Conservation (phyloP, 2,797 vertebrate species). For the Catharus ustulatus region DNA sequence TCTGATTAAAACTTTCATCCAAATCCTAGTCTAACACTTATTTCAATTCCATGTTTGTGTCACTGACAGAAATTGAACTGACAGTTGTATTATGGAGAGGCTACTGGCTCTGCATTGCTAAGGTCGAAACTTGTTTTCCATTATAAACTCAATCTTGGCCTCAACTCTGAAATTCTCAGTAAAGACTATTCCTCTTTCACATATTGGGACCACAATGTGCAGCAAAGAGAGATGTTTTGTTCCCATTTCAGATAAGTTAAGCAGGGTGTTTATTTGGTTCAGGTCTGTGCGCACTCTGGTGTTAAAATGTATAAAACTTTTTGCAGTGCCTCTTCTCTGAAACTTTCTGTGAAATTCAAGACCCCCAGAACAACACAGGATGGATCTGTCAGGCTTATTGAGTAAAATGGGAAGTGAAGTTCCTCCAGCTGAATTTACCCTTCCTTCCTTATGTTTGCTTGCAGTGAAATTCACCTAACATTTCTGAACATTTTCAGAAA, state of each 20-base stretch:
- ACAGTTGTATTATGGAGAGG: conserved; percentile 71
- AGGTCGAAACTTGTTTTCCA: conserved; percentile 48
- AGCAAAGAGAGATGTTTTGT: neutral
- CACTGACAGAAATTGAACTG: conserved; percentile 74
- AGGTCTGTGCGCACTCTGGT: neutral
- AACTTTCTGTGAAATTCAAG: neutral
- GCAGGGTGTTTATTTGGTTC: neutral
- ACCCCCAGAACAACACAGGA: neutral
- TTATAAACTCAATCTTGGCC: conserved; percentile 52
- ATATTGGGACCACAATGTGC: neutral
- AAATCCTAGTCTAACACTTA: conserved; percentile 67
- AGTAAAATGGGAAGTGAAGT: neutral
- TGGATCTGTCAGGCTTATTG: neutral
- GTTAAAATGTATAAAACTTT: neutral
- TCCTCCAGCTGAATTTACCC: neutral
- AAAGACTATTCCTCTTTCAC: conserved; percentile 38
- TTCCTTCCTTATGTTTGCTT: neutral
- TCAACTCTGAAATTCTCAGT: conserved; percentile 38
- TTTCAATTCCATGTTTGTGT: conserved; percentile 72
- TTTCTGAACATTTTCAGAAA: conserved; percentile 23
- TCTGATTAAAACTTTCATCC: conserved; percentile 64
- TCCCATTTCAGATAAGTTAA: conserved; percentile 2
- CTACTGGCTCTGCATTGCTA: conserved; percentile 56
- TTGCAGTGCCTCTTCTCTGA: neutral
- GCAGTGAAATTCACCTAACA: conserved; percentile 1